Evolutionary conservation across 2,888 invertebrate species (phyloP), one percentile per base, ranked within the genome.

Genomic region (Torymus auratus): DNA sequence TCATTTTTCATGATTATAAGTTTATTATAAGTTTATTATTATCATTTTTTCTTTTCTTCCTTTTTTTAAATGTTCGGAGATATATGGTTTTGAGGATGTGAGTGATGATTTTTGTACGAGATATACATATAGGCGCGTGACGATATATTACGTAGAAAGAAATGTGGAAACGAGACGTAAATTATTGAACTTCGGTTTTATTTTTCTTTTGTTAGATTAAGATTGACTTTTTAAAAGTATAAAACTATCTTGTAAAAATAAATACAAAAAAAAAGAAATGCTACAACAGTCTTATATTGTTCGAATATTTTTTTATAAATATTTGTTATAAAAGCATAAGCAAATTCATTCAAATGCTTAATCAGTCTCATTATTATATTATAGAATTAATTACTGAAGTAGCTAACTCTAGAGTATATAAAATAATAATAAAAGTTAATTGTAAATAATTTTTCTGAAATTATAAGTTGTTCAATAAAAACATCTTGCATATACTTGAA

Each of bases 1-100:
- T 83, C 5, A 23, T 20, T 62, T 69, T 70, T 62, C 14, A 41
- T 69, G 28, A 52, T 13, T 71, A 60, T 52, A 17, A 17, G 28
- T 72, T 55, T 41, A 41, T 41, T 3, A 5, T 28, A 7, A 41
- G n/a, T n/a, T 41, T 41, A 41, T 41, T 41, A 41, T 41, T 5
- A 41, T 5, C 7, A 7, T 7, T 41, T 7, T 4, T 7, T 10
- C 7, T 41, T 41, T 41, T 41, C 1, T 41, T 41, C 1, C 7
- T 28, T 28, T 5, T 28, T 28, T 41, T 50, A 15, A n/a, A 15
- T 15, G 28, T 50, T 64, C 15, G 1, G 64, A 10, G 41, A 15
- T 3, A 41, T 11, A 15, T 28, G 10, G n/a, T 14, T 28, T 15
- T 12, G 15, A 15, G 2, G 50, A 15, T 41, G 61, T 5, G 5